phyloP scores from a whole-genome alignment of 2,797 vertebrate genomes.

The Arrhamphus sclerolepis region DNA sequence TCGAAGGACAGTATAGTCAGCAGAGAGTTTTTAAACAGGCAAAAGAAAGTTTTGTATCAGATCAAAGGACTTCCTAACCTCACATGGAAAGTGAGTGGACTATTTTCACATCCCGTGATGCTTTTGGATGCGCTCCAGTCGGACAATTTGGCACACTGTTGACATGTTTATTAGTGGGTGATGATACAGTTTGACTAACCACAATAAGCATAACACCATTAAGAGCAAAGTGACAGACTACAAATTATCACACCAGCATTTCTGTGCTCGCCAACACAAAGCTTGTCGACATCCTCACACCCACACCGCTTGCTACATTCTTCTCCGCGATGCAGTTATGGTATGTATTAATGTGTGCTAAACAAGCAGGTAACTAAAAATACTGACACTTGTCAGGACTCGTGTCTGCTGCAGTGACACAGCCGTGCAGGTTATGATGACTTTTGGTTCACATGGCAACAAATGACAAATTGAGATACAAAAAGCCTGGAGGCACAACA shows the following conservation, averaged over 20 bases:
- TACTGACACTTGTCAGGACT: not conserved
- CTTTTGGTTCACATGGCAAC: slow-evolving; percentile 46
- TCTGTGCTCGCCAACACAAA: slow-evolving; percentile 27
- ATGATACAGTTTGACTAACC: slow-evolving; percentile 40
- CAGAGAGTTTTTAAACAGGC: slow-evolving; percentile 7
- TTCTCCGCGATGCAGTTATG: not conserved
- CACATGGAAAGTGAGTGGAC: not conserved
- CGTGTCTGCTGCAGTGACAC: slow-evolving; percentile 2
- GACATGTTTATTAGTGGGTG: slow-evolving; percentile 21
- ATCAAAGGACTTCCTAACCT: slow-evolving; percentile 5
- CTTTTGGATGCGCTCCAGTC: slow-evolving; percentile 20
- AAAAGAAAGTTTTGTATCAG: not conserved
- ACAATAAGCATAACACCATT: slow-evolving; percentile 40
- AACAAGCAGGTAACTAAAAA: not conserved
- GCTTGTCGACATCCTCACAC: not conserved
- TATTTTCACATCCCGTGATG: slow-evolving; percentile 2
- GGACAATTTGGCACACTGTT: slow-evolving; percentile 14
- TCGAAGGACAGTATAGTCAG: slow-evolving; percentile 3
- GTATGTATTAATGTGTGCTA: not conserved
- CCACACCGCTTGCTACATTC: slow-evolving; percentile 1
- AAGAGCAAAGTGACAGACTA: slow-evolving; percentile 26
- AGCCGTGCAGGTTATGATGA: slow-evolving; percentile 5
- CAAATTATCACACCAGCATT: slow-evolving; percentile 30
- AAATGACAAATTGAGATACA: slow-evolving; percentile 41
- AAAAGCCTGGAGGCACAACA: slow-evolving; percentile 40